phyloP scores from a whole-genome alignment of 1,140 invertebrate species.

The Drosophila arawakana region DNA sequence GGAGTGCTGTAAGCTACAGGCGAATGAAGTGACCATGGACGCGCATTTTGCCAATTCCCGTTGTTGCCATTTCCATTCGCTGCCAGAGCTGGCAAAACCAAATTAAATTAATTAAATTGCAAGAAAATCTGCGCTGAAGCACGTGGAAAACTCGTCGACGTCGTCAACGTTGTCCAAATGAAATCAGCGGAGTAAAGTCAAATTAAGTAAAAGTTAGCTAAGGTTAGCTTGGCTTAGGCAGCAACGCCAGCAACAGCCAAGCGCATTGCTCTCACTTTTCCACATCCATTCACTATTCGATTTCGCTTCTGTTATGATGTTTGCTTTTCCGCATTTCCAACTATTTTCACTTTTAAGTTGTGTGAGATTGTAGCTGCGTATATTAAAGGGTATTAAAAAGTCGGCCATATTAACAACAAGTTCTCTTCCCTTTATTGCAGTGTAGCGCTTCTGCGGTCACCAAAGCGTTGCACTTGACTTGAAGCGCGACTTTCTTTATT shows the following conservation, averaged over 20 bases:
- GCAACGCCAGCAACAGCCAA: not conserved
- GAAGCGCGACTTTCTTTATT: slow-evolving; percentile 8
- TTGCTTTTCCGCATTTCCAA: not conserved
- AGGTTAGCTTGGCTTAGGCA: not conserved
- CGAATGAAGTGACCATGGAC: slow-evolving; percentile 19
- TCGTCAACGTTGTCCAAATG: slow-evolving; percentile 46
- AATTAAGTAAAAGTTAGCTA: slow-evolving; percentile 67
- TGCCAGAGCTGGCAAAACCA: slow-evolving; percentile 43
- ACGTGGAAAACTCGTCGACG: slow-evolving; percentile 47
- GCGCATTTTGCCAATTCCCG: slow-evolving; percentile 3
- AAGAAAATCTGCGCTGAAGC: slow-evolving; percentile 60
- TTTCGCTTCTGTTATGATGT: too few relatives aligned
- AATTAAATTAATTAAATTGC: slow-evolving; percentile 80
- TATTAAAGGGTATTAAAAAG: not conserved
- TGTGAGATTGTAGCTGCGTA: too few relatives aligned
- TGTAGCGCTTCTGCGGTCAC: slow-evolving; percentile 56
- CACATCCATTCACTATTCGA: too few relatives aligned
- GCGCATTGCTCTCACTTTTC: not conserved
- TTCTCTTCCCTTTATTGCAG: slow-evolving; percentile 28
- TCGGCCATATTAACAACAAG: not conserved
- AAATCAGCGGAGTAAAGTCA: slow-evolving; percentile 62
- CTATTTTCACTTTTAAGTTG: too few relatives aligned
- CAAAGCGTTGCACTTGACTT: slow-evolving; percentile 43
- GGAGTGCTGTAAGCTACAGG: slow-evolving; percentile 2
- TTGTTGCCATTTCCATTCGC: slow-evolving; percentile 27